A percentile compares a stretch with the other conserved stretches of the same genome.
These are phyloP conservation scores for Galerucella calmariensis DNA, from an alignment of 2,888 invertebrate genomes.

Conservation along the genomic window DNA sequence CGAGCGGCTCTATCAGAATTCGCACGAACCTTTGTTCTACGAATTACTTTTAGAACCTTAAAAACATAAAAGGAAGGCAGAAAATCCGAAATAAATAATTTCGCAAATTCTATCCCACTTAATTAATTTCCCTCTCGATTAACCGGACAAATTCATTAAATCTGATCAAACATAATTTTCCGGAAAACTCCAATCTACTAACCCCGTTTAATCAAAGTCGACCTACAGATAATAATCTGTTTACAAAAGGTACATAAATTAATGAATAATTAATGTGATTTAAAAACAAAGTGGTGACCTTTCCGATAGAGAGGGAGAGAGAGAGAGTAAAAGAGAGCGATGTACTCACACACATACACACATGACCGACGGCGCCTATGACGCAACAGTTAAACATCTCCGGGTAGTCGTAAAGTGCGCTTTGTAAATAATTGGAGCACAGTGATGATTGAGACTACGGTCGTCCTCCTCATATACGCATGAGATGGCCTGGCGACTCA, in stretches of 20 bases:
- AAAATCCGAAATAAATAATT: too few relatives aligned
- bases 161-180: background rate
- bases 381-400: conserved; percentile 55
- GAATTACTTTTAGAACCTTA: too few relatives aligned
- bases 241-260: conserved; percentile 18
- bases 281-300: conserved; percentile 16
- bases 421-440: conserved; percentile 63
- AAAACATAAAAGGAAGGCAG: too few relatives aligned
- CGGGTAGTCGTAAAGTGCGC: conserved; percentile 56
- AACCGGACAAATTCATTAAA: conserved; percentile 1
- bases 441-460: conserved; percentile 58
- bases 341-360: conserved; percentile 20
- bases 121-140: too few relatives aligned
- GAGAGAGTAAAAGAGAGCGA: conserved; percentile 12
- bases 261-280: conserved; percentile 17
- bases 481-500: conserved; percentile 36
- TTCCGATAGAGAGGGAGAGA: conserved; percentile 20
- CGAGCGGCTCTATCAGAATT: too few relatives aligned
- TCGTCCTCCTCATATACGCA: conserved; percentile 38
- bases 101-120: too few relatives aligned
- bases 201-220: background rate
- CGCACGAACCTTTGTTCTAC: too few relatives aligned
- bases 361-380: conserved; percentile 49
- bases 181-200: background rate
- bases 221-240: conserved; percentile 10